These are phyloP conservation scores for Frieseomelitta varia DNA, from an alignment of 1,140 invertebrate genomes.

Conservation along the genomic window DNA sequence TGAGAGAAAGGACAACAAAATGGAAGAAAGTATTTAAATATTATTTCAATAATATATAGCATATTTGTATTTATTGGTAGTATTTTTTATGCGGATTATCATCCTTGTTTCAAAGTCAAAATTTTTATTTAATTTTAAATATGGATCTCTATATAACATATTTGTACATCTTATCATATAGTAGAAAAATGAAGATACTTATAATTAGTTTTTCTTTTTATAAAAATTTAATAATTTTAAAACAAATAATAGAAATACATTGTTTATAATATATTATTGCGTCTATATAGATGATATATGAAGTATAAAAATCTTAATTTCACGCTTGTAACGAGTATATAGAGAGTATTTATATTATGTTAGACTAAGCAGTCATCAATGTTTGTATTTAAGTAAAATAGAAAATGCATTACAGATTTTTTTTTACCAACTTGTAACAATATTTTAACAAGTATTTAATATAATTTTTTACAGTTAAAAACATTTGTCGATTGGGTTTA, in stretches of 20 bases:
- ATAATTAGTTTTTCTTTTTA: neutral
- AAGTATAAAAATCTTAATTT: constrained; percentile 21
- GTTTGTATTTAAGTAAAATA: constrained; percentile 34
- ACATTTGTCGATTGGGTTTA: neutral
- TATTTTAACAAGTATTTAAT: neutral
- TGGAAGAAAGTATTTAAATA: constrained; percentile 5
- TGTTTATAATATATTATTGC: constrained; percentile 5
- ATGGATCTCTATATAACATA: neutral
- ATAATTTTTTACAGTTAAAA: constrained; percentile 1
- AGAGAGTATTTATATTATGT: constrained; percentile 29
- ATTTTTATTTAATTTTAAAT: neutral
- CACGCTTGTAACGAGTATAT: constrained; percentile 30
- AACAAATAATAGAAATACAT: neutral
- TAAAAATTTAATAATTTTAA: neutral
- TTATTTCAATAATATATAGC: constrained; percentile 16
- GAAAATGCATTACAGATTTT: constrained; percentile 40
- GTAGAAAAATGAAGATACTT: neutral
- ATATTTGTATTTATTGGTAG: neutral
- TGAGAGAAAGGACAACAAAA: neutral
- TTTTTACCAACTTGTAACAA: neutral
- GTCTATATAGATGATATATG: neutral
- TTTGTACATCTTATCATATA: neutral
- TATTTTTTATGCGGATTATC: neutral
- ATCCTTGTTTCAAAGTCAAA: neutral
- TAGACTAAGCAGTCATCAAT: constrained; percentile 10